These are phyloP conservation scores for Cyrtorhinus lividipennis DNA, from an alignment of 1,140 invertebrate species.

Conservation along the genomic window DNA sequence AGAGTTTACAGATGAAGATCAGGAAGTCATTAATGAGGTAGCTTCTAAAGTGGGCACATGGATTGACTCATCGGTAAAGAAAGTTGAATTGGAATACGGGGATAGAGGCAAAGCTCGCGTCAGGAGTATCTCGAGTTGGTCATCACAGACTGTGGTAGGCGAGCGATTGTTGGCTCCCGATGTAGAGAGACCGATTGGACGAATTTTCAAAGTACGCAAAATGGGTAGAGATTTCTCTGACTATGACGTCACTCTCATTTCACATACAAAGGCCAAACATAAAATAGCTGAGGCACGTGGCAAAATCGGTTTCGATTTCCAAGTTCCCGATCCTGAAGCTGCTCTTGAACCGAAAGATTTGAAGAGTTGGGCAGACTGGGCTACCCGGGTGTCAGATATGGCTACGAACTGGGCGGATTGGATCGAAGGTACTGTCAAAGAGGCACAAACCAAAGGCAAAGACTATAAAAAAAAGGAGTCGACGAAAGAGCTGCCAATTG, in stretches of 20 bases:
- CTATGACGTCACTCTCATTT: not conserved
- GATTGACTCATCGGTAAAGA: constrained; percentile 1
- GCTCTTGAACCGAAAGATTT: not conserved
- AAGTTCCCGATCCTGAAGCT: not conserved
- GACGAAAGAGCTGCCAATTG: not conserved
- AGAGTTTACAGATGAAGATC: not conserved
- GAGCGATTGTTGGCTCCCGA: too few relatives aligned
- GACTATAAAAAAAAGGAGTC: not conserved
- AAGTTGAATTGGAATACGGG: constrained; percentile 2
- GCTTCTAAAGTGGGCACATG: not conserved
- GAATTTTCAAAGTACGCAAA: not conserved
- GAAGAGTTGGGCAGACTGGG: constrained; percentile 17
- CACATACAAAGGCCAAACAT: not conserved
- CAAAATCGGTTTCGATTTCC: not conserved
- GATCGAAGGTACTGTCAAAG: constrained; percentile 11
- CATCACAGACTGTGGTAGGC: not conserved
- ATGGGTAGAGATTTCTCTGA: not conserved
- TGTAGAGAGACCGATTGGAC: not conserved
- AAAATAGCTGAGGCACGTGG: not conserved
- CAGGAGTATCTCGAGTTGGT: not conserved
- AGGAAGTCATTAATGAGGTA: not conserved
- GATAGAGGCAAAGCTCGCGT: not conserved
- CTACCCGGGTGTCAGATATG: not conserved
- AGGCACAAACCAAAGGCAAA: constrained; percentile 9
- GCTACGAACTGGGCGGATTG: constrained; percentile 14